Evolutionary conservation across 2,797 vertebrate genomes (phyloP), one percentile per base, ranked within the genome.

Genomic region (Prunella strophiata): DNA sequence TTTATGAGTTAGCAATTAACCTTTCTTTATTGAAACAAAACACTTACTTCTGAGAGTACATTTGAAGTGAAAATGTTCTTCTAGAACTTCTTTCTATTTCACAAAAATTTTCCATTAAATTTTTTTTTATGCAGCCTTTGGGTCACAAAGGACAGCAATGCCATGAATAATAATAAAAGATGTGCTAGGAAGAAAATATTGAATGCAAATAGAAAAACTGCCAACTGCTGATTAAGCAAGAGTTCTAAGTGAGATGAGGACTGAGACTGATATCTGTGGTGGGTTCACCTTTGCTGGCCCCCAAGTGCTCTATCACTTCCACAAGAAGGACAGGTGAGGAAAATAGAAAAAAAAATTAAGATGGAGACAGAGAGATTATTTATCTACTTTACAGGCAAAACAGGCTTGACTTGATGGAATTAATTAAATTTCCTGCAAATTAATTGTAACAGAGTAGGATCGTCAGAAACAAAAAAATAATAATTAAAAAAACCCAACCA

Each of bases 401-500:
- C 8, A 75, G 27, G 21, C 17, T 75, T 6, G 5, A 13, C 6
- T 48, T 42, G 13, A 16, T 30, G 16, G 8, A 65, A 58, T 40
- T 15, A 48, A 71, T 48, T 34, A 29, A 20, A 65, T 57, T 43
- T 82, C 16, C 34, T 43, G 36, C 9, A 11, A 29, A n/a, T 36
- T 51, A 50, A 32, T 51, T 51, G 14, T 47, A 82, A 62, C 2
- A 16, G 30, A 30, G 12, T 27, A 59, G 23, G 15, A 54, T 2
- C 36, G 22, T 9, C 16, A 66, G 16, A 58, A 51, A 57, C 10
- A 36, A 66, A 65, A 57, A 29, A 29, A 22, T 1, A 38, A 13
- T 6, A 42, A 25, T 9, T 38, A 2, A 18, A 11, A 25, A 27
- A 30, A 8, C 1, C 3, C 7, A 48, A 55, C 2, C 5, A 10